These are phyloP conservation scores for Eidolon dupreanum DNA, from an alignment of 2,797 vertebrate genomes.

Conservation along the genomic window DNA sequence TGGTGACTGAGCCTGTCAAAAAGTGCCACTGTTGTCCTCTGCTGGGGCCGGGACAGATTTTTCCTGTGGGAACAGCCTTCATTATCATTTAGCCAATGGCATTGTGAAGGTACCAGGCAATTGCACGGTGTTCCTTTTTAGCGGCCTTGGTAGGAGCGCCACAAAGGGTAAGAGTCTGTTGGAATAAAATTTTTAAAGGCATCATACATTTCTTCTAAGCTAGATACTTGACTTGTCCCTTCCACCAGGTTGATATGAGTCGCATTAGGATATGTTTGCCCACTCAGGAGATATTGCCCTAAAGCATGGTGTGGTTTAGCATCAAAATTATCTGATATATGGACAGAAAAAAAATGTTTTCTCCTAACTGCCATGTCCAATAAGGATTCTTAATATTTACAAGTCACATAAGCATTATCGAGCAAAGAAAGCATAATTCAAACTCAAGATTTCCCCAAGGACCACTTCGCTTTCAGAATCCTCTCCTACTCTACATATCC, in stretches of 20 bases:
- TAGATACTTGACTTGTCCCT: neutral
- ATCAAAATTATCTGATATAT: neutral
- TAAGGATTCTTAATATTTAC: neutral
- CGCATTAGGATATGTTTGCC: neutral
- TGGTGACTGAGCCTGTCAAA: neutral
- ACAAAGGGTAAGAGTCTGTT: neutral
- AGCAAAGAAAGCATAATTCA: neutral
- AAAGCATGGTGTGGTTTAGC: neutral
- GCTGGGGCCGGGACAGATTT: neutral
- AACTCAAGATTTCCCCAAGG: neutral
- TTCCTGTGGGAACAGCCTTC: neutral
- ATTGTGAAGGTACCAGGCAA: neutral
- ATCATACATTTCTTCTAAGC: neutral
- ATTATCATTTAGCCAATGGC: neutral
- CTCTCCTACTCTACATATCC: neutral
- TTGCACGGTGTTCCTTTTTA: neutral
- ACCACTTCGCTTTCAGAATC: neutral
- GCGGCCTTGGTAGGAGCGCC: neutral
- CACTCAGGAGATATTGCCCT: neutral
- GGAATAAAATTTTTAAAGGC: neutral
- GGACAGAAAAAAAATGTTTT: neutral
- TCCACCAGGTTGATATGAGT: neutral
- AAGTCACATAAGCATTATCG: neutral
- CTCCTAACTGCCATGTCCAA: neutral
- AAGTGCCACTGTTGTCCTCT: neutral